phyloP scores from a whole-genome alignment of 1,140 invertebrate species.

The Scaptomyza hsui region DNA sequence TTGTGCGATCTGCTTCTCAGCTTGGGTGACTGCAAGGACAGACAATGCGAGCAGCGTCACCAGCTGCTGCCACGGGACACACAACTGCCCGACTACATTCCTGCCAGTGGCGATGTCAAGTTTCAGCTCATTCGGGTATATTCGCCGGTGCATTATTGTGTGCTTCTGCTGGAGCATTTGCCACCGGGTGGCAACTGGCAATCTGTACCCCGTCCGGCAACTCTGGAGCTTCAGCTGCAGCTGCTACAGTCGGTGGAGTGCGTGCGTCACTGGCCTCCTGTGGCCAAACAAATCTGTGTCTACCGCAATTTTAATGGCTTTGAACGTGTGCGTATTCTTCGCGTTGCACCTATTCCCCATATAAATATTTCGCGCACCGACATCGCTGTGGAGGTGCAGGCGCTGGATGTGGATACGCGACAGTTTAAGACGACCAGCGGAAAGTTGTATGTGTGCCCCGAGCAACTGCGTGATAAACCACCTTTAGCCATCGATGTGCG shows the following conservation, averaged over 20 bases:
- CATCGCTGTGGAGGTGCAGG: conserved; percentile 44
- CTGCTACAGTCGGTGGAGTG: conserved; percentile 1
- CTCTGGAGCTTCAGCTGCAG: conserved; percentile 29
- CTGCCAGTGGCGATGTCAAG: conserved; percentile 39
- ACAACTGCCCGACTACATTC: background rate
- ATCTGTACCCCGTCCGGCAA: accelerated
- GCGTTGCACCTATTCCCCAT: conserved; percentile 38
- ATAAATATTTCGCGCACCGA: conserved; percentile 22
- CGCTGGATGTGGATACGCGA: conserved; percentile 53
- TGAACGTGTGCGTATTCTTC: conserved; percentile 54
- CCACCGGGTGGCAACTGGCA: conserved; percentile 26
- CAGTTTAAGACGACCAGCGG: conserved; percentile 22
- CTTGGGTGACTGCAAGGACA: conserved; percentile 35
- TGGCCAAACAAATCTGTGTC: conserved; percentile 34
- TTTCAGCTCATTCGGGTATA: conserved; percentile 42
- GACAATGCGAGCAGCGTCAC: conserved; percentile 44
- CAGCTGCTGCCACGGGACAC: conserved; percentile 22
- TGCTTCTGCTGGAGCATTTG: conserved; percentile 48
- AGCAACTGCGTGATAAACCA: conserved; percentile 5
- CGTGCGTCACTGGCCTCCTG: conserved; percentile 51
- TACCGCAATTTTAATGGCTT: background rate
- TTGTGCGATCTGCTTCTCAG: conserved; percentile 40
- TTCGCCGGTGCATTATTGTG: conserved; percentile 52
- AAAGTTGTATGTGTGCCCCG: conserved; percentile 38
- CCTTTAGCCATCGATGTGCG: conserved; percentile 44